Conservation (phyloP, 1,140 invertebrate genomes). For the Drosophila parvula region DNA sequence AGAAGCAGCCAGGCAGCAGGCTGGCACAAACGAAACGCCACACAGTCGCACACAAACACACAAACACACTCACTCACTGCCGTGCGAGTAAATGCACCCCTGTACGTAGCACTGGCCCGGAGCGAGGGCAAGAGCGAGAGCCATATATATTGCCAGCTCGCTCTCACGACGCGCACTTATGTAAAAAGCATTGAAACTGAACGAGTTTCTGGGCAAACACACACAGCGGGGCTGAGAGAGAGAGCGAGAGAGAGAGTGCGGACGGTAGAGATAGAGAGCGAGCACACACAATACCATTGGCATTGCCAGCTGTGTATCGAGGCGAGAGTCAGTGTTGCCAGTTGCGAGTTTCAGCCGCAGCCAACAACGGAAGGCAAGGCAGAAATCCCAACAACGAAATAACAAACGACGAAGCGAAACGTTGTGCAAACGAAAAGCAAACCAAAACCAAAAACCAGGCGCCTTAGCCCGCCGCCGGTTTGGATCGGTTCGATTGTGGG, state of each 20-base stretch:
- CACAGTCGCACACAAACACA: conserved; percentile 14
- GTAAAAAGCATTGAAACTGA: conserved; percentile 81
- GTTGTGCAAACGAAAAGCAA: conserved; percentile 73
- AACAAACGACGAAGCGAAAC: conserved; percentile 52
- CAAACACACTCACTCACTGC: conserved; percentile 9
- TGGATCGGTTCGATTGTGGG: conserved; percentile 54
- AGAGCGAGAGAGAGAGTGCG: neutral
- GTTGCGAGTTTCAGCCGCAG: conserved; percentile 13
- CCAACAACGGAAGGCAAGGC: conserved; percentile 24
- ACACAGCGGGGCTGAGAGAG: conserved; percentile 28
- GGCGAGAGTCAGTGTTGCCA: conserved; percentile 26
- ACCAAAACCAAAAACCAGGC: conserved; percentile 50
- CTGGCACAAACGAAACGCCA: conserved; percentile 50
- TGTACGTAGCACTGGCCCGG: conserved; percentile 39
- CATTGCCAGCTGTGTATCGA: conserved; percentile 59
- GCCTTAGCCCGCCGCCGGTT: conserved; percentile 40
- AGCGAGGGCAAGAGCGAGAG: conserved; percentile 23
- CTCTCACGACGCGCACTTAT: conserved; percentile 67
- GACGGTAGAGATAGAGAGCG: conserved; percentile 24
- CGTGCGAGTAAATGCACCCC: conserved; percentile 65
- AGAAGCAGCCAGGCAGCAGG: conserved; percentile 78
- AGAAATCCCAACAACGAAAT: conserved; percentile 52
- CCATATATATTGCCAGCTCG: neutral
- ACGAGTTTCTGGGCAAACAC: conserved; percentile 62
- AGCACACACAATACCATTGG: conserved; percentile 28